Evolutionary conservation across 2,113 vertebrate genomes (phyloP), one percentile per base, ranked within the genome.

Genomic region (Oophaga pumilio): DNA sequence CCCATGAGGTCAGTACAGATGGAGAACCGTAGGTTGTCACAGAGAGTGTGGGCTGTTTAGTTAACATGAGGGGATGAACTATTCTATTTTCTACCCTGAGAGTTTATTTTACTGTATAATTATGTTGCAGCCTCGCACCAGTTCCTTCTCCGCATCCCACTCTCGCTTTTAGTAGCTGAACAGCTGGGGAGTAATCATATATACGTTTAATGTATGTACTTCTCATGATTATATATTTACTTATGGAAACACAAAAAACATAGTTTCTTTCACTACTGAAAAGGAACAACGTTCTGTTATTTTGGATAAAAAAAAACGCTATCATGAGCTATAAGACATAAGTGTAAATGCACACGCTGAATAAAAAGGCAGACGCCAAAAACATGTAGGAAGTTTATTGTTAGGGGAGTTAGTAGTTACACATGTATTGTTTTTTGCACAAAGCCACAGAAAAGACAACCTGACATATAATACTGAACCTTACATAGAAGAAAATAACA

Each of bases 131-230:
- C 76, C 49, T 77, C 13, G 76, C n/a, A 77, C 50, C 49, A 26
- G 49, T 77, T 56, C 76, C 22, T 77, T 26, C 50, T 77, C 76
- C 76, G 17, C 76, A 53, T 77, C 76, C 76, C 76, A 77, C 76
- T n/a, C 49, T 77, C 10, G 71, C 69, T 74, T 74, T 52, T 26
- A 77, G 50, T 77, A 77, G 76, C 49, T 56, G 50, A 77, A 77
- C 76, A 77, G 76, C 76, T 77, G 76, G 76, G 76, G 76, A 77
- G 76, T 77, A 77, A 77, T 77, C 76, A 77, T 56, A 77, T 77
- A 77, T 77, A 77, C 76, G 50, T 56, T 77, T 24, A 77, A 77
- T 53, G 50, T 53, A 77, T 77, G 76, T 77, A 77, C 71, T 77
- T 53, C 76, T 77, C 22, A 56, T 77, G 76, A 77, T 77, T 77